These are phyloP conservation scores for Lepilemur ruficaudatus DNA, from an alignment of 2,797 vertebrate species.

Conservation along the genomic window DNA sequence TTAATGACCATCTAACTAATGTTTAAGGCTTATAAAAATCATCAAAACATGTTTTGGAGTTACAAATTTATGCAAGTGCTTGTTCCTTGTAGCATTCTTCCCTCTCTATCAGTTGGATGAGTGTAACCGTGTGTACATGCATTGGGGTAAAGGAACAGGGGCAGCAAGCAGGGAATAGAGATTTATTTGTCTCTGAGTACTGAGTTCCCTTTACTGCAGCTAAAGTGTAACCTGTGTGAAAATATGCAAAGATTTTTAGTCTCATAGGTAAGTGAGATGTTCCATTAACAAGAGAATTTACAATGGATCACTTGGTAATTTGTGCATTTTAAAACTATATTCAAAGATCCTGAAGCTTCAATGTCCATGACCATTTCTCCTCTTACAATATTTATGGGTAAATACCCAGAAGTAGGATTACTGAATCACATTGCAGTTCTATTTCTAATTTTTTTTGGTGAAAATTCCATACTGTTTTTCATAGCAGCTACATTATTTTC, in stretches of 20 bases:
- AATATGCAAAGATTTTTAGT: not conserved
- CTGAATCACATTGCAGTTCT: not conserved
- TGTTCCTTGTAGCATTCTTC: not conserved
- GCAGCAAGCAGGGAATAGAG: not conserved
- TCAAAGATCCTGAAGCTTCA: not conserved
- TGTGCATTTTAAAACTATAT: not conserved
- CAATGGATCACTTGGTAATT: not conserved
- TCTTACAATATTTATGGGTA: not conserved
- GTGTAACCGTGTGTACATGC: not conserved
- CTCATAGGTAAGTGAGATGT: not conserved
- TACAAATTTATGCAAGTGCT: not conserved
- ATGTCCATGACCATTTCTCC: not conserved
- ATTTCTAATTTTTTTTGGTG: not conserved
- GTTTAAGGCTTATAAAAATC: conserved; percentile 38
- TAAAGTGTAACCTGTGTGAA: not conserved
- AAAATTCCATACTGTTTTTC: not conserved
- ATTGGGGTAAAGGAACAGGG: not conserved
- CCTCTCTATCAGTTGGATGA: not conserved
- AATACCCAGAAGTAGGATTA: not conserved
- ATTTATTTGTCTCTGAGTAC: not conserved
- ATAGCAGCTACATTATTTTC: not conserved
- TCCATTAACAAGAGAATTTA: not conserved
- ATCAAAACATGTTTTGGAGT: not conserved
- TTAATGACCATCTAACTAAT: conserved; percentile 56
- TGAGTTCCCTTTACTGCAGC: not conserved